These are phyloP conservation scores for Oryzias dopingdopingensis DNA, from an alignment of 2,797 vertebrate genomes.

Conservation along the genomic window DNA sequence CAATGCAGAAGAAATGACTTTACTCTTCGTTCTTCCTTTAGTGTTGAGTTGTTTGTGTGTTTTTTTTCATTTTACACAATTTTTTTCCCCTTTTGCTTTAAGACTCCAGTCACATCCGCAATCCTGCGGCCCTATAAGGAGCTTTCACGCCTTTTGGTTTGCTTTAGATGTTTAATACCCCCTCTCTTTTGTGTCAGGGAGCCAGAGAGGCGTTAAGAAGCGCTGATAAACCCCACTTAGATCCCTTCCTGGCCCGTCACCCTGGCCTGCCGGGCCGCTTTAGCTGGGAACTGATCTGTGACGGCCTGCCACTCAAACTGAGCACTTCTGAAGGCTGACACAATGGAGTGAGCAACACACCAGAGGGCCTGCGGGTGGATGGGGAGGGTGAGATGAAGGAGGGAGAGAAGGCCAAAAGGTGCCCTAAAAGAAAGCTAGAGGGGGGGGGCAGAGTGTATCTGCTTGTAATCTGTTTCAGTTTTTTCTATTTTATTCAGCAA, in stretches of 20 bases:
- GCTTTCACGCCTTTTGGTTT: slow-evolving; percentile 99
- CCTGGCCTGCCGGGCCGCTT: slow-evolving; percentile 96
- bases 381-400: slow-evolving; percentile 42
- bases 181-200: slow-evolving; percentile 99
- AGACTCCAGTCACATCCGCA: slow-evolving; percentile 98
- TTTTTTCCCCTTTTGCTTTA: slow-evolving; percentile 79
- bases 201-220: slow-evolving; percentile 98
- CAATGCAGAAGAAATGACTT: slow-evolving; percentile 46
- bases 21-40: slow-evolving; percentile 43
- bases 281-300: slow-evolving; percentile 99
- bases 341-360: slow-evolving; percentile 92
- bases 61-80: slow-evolving; percentile 23
- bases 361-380: slow-evolving; percentile 62
- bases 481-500: slow-evolving; percentile 41
- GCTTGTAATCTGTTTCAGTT: slow-evolving; percentile 48
- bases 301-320: slow-evolving; percentile 99
- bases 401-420: slow-evolving; percentile 64
- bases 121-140: slow-evolving; percentile 97
- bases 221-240: slow-evolving; percentile 99
- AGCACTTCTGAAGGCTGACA: slow-evolving; percentile 98
- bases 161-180: slow-evolving; percentile 99
- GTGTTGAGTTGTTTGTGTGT: slow-evolving; percentile 50
- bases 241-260: slow-evolving; percentile 99
- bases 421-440: slow-evolving; percentile 57
- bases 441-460: slow-evolving; percentile 72